phyloP scores from a whole-genome alignment of 1,140 invertebrate genomes.

The Saccostrea glomerata region DNA sequence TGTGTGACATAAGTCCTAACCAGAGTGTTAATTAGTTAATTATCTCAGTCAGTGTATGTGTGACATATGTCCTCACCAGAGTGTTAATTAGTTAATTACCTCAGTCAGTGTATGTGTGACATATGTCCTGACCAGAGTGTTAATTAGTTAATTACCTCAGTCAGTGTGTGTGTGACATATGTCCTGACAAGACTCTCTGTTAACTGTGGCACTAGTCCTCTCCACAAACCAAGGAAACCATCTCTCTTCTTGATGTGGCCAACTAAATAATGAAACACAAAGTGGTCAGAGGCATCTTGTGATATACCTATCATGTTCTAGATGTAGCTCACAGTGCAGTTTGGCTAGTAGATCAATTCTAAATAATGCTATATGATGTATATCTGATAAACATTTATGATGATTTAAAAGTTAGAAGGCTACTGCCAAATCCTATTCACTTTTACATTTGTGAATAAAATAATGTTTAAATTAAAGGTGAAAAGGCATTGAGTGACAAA shows the following conservation, averaged over 20 bases:
- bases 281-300: too few species aligned
- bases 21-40: not conserved
- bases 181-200: conserved; percentile 37
- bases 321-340: too few species aligned
- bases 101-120: not conserved
- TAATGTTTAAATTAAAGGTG: not conserved
- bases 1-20: conserved; percentile 22
- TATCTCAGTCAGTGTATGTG: conserved; percentile 9
- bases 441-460: not conserved
- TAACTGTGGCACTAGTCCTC: conserved; percentile 44
- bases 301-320: too few species aligned
- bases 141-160: conserved; percentile 36
- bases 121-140: conserved; percentile 19
- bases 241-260: conserved; percentile 42
- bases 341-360: too few species aligned
- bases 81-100: not conserved
- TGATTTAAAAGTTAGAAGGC: too few species aligned
- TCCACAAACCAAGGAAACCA: conserved; percentile 48
- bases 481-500: not conserved
- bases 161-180: conserved; percentile 1
- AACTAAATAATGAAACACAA: not conserved
- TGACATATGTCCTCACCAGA: conserved; percentile 15
- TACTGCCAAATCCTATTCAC: too few species aligned
- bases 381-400: too few species aligned
- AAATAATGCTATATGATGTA: too few species aligned